phyloP scores from a whole-genome alignment of 1,140 invertebrate species.

The Lucilia sericata region DNA sequence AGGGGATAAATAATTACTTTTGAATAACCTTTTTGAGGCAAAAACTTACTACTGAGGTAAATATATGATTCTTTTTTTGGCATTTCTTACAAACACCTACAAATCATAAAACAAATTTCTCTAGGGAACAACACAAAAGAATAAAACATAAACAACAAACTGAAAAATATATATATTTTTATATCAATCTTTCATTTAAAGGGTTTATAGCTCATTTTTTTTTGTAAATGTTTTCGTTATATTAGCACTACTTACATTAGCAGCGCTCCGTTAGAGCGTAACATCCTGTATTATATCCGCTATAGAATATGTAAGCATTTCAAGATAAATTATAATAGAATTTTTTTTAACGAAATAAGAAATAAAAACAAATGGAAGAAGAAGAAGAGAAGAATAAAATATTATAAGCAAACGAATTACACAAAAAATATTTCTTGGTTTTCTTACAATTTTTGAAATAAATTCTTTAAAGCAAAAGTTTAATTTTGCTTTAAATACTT shows the following conservation, averaged over 20 bases:
- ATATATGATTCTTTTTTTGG: too few relatives aligned
- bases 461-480: not conserved
- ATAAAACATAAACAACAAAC: not conserved
- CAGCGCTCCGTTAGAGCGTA: constrained; percentile 68
- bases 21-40: too few relatives aligned
- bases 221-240: not conserved
- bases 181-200: not conserved
- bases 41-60: too few relatives aligned
- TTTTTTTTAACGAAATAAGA: not conserved
- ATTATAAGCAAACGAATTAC: not conserved
- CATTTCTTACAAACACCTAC: too few relatives aligned
- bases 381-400: not conserved
- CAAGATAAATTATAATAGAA: constrained; percentile 46
- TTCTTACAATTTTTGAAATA: not conserved
- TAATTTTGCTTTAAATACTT: too few relatives aligned
- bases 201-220: not conserved
- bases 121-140: constrained; percentile 3
- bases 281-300: constrained; percentile 68
- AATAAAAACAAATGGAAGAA: constrained; percentile 10
- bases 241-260: constrained; percentile 62
- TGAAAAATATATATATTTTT: not conserved
- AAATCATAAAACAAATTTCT: not conserved
- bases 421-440: not conserved
- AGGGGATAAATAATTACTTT: too few relatives aligned
- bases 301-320: constrained; percentile 51